Percentiles rank a stretch among this genome's conserved stretches.
phyloP scores from a whole-genome alignment of 2,113 vertebrate species.

The Semicossyphus pulcher region DNA sequence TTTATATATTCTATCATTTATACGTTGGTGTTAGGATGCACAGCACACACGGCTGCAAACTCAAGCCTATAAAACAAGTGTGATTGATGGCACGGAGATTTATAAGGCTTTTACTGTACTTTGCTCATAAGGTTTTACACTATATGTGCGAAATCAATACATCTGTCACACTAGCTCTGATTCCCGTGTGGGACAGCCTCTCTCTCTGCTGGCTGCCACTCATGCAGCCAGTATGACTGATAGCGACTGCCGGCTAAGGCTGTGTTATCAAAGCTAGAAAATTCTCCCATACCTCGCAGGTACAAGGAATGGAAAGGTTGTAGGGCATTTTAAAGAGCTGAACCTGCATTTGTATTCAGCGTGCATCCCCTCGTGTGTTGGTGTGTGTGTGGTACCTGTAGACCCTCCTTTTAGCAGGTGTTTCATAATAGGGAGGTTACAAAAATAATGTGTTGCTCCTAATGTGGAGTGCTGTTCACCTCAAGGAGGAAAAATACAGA shows the following conservation, averaged over 20 bases:
- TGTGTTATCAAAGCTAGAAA: slow-evolving; percentile 42
- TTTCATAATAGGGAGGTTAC: slow-evolving; percentile 35
- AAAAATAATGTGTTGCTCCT: slow-evolving; percentile 31
- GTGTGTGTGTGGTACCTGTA: slow-evolving; percentile 32
- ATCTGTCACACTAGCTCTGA: slow-evolving; percentile 32
- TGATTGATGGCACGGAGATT: slow-evolving; percentile 50
- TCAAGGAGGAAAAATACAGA: background rate
- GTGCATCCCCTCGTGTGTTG: background rate
- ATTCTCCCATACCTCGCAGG: slow-evolving; percentile 30
- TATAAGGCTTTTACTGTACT: slow-evolving; percentile 45
- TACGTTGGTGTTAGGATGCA: background rate
- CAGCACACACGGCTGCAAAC: slow-evolving; percentile 10
- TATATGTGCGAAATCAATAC: slow-evolving; percentile 50
- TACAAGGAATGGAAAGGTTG: slow-evolving; percentile 40
- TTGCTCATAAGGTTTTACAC: slow-evolving; percentile 32
- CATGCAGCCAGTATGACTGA: slow-evolving; percentile 28
- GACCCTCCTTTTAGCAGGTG: slow-evolving; percentile 41
- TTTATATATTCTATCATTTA: background rate
- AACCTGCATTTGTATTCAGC: slow-evolving; percentile 54
- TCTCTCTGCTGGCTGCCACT: slow-evolving; percentile 29
- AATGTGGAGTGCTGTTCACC: background rate
- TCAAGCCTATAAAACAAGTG: slow-evolving; percentile 32
- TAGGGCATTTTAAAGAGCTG: slow-evolving; percentile 40
- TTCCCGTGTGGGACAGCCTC: slow-evolving; percentile 43
- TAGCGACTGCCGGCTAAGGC: slow-evolving; percentile 13